phyloP scores from a whole-genome alignment of 2,113 vertebrate species.

The Clarias magur region DNA sequence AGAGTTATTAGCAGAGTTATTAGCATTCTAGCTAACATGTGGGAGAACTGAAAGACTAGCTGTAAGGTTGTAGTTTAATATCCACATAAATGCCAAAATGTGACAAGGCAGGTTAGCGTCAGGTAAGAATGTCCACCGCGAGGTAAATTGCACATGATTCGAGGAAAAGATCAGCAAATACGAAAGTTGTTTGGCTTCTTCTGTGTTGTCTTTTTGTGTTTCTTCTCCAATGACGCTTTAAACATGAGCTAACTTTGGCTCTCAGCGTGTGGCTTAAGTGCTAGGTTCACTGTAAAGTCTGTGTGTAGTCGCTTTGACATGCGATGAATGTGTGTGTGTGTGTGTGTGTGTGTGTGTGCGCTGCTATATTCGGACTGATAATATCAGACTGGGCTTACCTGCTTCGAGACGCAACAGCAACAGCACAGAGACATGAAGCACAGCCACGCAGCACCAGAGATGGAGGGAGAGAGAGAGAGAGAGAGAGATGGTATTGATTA shows the following conservation, averaged over 20 bases:
- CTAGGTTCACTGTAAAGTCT: neutral
- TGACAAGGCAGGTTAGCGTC: neutral
- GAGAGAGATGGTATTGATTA: conserved; percentile 56
- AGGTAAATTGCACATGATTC: neutral
- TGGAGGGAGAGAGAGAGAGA: neutral
- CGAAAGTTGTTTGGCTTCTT: neutral
- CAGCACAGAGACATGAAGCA: conserved; percentile 27
- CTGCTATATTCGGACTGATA: neutral
- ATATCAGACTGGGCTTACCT: conserved; percentile 69
- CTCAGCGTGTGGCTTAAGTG: too few relatives aligned
- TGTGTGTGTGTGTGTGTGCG: conserved; percentile 35
- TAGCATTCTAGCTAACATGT: neutral
- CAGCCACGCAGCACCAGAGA: conserved; percentile 21
- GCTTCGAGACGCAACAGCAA: conserved; percentile 57
- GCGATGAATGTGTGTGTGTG: conserved; percentile 9
- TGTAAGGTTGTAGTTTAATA: neutral
- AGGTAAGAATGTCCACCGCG: too few relatives aligned
- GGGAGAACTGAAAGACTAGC: neutral
- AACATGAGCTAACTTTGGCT: neutral
- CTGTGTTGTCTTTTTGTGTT: neutral
- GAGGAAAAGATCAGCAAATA: neutral
- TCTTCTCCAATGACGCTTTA: neutral
- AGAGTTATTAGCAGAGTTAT: neutral
- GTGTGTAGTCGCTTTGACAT: conserved; percentile 2
- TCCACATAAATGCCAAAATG: neutral